These are phyloP conservation scores for Ichneumon xanthorius DNA, from an alignment of 2,888 invertebrate species.

Conservation along the genomic window DNA sequence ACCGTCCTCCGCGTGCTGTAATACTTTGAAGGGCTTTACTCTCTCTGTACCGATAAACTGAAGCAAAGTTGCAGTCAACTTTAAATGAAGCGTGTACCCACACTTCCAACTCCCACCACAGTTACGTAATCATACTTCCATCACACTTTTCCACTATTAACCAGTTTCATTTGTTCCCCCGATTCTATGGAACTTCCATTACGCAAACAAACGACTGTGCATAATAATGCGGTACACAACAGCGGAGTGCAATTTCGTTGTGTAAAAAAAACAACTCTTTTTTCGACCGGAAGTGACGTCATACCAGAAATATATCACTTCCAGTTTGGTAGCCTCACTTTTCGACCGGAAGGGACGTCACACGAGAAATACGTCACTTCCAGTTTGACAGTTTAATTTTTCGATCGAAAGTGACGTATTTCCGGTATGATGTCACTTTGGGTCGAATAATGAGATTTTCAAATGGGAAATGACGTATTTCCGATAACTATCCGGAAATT, in stretches of 20 bases:
- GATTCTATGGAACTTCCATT: not conserved
- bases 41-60: not conserved
- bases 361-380: too few species aligned
- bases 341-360: too few species aligned
- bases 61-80: slow-evolving; percentile 6
- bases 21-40: slow-evolving; percentile 1
- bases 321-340: too few species aligned
- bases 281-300: too few species aligned
- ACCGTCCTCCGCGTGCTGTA: slow-evolving; percentile 9
- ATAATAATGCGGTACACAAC: not conserved
- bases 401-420: too few species aligned
- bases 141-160: not conserved
- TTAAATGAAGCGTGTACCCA: slow-evolving; percentile 13
- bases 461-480: too few species aligned
- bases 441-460: not conserved
- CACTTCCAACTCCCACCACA: not conserved
- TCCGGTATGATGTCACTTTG: not conserved
- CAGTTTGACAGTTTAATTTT: too few species aligned
- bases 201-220: not conserved
- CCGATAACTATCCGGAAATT: not conserved
- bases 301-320: too few species aligned
- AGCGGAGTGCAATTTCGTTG: not conserved
- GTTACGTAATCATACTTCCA: not conserved
- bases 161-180: not conserved
- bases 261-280: not conserved